A percentile compares a stretch with the other conserved stretches of the same genome.
Evolutionary conservation across 2,113 vertebrate species (phyloP).

Genomic region (Shinisaurus crocodilurus): DNA sequence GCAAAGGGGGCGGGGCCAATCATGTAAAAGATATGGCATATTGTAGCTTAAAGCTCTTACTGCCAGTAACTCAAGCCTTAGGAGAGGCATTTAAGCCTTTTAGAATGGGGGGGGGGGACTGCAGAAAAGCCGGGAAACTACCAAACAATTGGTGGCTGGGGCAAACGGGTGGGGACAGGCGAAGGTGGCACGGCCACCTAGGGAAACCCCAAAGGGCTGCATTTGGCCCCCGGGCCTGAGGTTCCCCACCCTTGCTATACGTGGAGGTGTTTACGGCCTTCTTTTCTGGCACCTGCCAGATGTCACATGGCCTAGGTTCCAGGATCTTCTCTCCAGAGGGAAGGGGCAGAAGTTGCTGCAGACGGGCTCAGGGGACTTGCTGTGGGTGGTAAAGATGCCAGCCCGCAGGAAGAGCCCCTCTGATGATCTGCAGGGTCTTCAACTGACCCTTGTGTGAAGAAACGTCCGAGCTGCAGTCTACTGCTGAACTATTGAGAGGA

Average conservation of each 20-base stretch:
- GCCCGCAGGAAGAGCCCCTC: too few relatives aligned
- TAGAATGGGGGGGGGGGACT: too few relatives aligned
- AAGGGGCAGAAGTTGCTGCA: too few relatives aligned
- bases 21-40: too few relatives aligned
- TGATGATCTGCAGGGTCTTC: neutral
- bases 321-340: too few relatives aligned
- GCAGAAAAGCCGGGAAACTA: too few relatives aligned
- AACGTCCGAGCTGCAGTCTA: neutral
- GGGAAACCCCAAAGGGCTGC: neutral
- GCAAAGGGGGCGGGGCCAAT: too few relatives aligned
- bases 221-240: too few relatives aligned
- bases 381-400: neutral
- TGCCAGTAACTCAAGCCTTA: too few relatives aligned
- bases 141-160: neutral
- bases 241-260: neutral
- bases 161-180: neutral
- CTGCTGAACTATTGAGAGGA: neutral
- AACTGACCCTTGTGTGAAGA: neutral
- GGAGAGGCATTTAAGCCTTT: too few relatives aligned
- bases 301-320: too few relatives aligned
- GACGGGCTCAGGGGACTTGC: neutral
- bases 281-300: neutral
- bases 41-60: too few relatives aligned
- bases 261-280: neutral
- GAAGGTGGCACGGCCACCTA: neutral